Conservation (phyloP, 2,797 vertebrate species). For the Brachymystax lenok region DNA sequence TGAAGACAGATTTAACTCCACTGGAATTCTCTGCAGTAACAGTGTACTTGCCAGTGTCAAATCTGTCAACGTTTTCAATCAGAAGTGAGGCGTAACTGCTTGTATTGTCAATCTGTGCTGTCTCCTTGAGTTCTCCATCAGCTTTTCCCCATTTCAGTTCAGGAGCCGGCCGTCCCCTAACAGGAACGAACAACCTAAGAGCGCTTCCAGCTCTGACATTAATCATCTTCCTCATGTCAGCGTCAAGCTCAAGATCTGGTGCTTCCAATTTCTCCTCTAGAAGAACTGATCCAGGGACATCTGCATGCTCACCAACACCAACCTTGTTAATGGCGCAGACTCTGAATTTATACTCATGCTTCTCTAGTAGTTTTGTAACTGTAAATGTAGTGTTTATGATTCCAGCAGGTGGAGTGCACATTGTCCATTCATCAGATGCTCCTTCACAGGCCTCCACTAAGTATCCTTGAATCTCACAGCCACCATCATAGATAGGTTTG, state of each 20-base stretch:
- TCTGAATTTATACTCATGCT: slow-evolving; percentile 96
- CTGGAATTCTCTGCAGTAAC: slow-evolving; percentile 94
- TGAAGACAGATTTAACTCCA: slow-evolving; percentile 94
- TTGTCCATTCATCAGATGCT: slow-evolving; percentile 89
- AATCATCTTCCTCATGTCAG: slow-evolving; percentile 95
- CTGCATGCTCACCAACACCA: slow-evolving; percentile 94
- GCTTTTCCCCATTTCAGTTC: slow-evolving; percentile 96
- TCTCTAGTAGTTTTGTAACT: slow-evolving; percentile 90
- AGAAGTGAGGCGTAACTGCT: slow-evolving; percentile 93
- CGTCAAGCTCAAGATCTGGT: slow-evolving; percentile 94
- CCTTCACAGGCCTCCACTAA: slow-evolving; percentile 90
- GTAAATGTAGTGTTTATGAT: slow-evolving; percentile 87
- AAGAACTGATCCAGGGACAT: slow-evolving; percentile 86
- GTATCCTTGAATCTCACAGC: slow-evolving; percentile 95
- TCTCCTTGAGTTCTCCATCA: slow-evolving; percentile 92
- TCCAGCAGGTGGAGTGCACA: slow-evolving; percentile 92
- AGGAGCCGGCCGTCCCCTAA: slow-evolving; percentile 93
- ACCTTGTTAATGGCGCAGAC: slow-evolving; percentile 95
- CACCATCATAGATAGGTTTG: slow-evolving; percentile 98
- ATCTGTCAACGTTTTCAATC: slow-evolving; percentile 95
- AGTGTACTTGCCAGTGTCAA: slow-evolving; percentile 95
- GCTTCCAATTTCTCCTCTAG: slow-evolving; percentile 94
- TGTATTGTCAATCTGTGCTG: slow-evolving; percentile 90
- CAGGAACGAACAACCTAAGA: slow-evolving; percentile 92
- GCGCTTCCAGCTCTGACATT: slow-evolving; percentile 93